Base-by-base conservation (phyloP, 2,797 vertebrate genomes). In the Halcyon chelicuti region DNA sequence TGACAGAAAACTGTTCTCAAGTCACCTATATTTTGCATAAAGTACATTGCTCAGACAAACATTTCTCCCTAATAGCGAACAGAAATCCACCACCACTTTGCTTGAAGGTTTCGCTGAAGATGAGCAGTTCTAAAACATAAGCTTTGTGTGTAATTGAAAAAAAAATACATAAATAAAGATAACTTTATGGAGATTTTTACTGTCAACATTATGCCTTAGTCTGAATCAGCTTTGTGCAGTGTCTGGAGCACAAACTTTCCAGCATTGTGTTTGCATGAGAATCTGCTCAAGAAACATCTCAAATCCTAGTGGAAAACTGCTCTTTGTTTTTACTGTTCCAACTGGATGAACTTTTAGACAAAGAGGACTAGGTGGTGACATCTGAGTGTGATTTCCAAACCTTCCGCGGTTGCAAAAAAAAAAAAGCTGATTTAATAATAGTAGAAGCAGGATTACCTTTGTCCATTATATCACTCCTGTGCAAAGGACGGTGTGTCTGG, bases 11-110 rank as follows among this genome's bases (percentile, higher is more conserved):
- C 75, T 74, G n/a, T 7, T 74, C 58, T 44, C 5, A 16, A 80
- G 68, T 42, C 13, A 4, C 65, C 25, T 0, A 0, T 49, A 8
- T 68, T 55, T 51, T 57, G 14, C 40, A 22, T 65, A 5, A 86
- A 89, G 35, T 14, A 4, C 0, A 0, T 15, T 0, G 0, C 44
- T 75, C 0, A 0, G 42, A 7, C 60, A 31, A 26, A 42, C 14
- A 3, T 70, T 81, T 54, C 54, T 90, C 31, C 66, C 62, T 51
- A 9, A 9, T 1, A 58, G 44, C 58, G 37, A 55, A 51, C 31
- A 92, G 54, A 95, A 82, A 83, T 66, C 35, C 75, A 31, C 28
- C 21, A 16, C 39, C 8, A 3, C 40, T 90, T 58, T 90, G 62
- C n/a, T 65, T 62, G 46, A 61, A 3, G 0, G 0, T 46, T 80